These are phyloP conservation scores for Chrysina gloriosa DNA, from an alignment of 2,888 invertebrate genomes.

Conservation along the genomic window DNA sequence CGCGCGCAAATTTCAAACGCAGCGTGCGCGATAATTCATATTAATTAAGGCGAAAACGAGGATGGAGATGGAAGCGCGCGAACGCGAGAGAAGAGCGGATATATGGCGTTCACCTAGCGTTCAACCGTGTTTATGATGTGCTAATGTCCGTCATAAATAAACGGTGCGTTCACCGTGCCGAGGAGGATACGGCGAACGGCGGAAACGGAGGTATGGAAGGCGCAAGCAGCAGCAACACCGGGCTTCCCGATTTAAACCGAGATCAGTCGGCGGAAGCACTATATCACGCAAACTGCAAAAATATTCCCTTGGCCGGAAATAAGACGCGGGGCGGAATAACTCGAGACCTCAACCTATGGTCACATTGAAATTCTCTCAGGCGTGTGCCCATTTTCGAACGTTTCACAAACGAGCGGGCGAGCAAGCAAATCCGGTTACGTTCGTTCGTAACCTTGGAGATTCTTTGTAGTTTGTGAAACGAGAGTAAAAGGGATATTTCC, in stretches of 20 bases:
- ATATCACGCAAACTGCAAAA: constrained; percentile 51
- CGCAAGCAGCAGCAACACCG: constrained; percentile 37
- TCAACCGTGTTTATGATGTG: constrained; percentile 45
- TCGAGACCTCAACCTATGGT: constrained; percentile 36
- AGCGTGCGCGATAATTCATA: constrained; percentile 29
- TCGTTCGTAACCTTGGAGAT: constrained; percentile 22
- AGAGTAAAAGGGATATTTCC: background rate
- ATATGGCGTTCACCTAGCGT: constrained; percentile 18
- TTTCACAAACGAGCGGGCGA: constrained; percentile 16
- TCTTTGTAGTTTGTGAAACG: background rate
- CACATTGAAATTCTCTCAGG: constrained; percentile 37
- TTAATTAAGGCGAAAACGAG: constrained; percentile 19
- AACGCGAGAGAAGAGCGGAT: constrained; percentile 2
- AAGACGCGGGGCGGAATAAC: constrained; percentile 40
- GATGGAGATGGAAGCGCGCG: background rate
- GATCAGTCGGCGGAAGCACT: constrained; percentile 49
- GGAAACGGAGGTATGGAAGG: constrained; percentile 50
- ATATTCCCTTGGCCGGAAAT: constrained; percentile 50
- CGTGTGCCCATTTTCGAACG: constrained; percentile 25
- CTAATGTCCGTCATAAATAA: constrained; percentile 53
- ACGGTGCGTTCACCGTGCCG: constrained; percentile 42
- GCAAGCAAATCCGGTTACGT: constrained; percentile 4
- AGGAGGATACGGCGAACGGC: constrained; percentile 49
- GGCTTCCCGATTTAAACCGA: constrained; percentile 48
- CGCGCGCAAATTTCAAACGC: constrained; percentile 8